Percentiles rank a stretch among this genome's conserved stretches.
phyloP scores from a whole-genome alignment of 2,113 vertebrate species.

The Spea multiplicata region DNA sequence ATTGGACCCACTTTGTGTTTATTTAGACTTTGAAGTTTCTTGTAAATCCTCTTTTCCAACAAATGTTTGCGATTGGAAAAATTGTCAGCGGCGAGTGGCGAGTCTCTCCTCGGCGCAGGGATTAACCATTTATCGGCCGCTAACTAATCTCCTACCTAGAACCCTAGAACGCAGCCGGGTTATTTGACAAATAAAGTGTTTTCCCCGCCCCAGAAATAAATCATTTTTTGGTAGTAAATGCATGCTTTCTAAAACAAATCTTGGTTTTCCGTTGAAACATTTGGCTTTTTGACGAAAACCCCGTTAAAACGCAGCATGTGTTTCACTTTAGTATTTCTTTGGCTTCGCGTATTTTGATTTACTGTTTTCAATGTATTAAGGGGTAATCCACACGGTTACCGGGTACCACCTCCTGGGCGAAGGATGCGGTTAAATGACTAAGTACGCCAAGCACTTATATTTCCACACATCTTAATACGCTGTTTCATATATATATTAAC shows the following conservation, averaged over 20 bases:
- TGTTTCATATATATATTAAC: too few species aligned
- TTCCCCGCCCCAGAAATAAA: slow-evolving; percentile 52
- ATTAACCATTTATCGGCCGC: slow-evolving; percentile 35
- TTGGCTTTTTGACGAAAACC: slow-evolving; percentile 50
- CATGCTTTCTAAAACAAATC: slow-evolving; percentile 58
- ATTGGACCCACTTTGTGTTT: too few species aligned
- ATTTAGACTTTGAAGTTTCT: background rate
- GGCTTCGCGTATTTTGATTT: slow-evolving; percentile 53
- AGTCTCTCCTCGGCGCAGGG: background rate
- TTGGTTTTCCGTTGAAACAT: slow-evolving; percentile 55
- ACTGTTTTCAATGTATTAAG: slow-evolving; percentile 50
- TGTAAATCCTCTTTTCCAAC: background rate
- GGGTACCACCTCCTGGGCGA: background rate
- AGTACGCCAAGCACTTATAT: background rate
- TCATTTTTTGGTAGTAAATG: slow-evolving; percentile 49
- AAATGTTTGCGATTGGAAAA: background rate
- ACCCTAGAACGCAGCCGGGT: too few species aligned
- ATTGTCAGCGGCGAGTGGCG: background rate
- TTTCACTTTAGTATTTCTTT: slow-evolving; percentile 55
- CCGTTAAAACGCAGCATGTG: slow-evolving; percentile 48
- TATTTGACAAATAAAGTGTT: too few species aligned
- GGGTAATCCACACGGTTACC: background rate
- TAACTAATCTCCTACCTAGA: too few species aligned
- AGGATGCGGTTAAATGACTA: background rate
- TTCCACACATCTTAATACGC: background rate